Conservation (phyloP, 1,140 invertebrate species). For the Drosophila aff. region DNA sequence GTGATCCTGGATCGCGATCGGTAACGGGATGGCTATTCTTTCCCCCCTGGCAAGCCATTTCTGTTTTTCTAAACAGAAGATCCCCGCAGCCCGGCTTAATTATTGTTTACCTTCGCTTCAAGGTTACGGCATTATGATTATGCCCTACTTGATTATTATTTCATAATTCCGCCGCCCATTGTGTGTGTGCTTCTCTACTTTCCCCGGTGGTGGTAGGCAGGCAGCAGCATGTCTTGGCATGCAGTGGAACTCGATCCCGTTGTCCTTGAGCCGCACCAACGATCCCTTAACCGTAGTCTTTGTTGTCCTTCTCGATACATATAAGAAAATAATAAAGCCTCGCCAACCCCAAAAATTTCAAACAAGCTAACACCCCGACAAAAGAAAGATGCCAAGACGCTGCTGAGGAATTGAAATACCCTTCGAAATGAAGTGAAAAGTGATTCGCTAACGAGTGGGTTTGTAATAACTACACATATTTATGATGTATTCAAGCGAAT, state of each 20-base stretch:
- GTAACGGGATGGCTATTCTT: slow-evolving; percentile 11
- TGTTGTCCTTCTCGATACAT: slow-evolving; percentile 28
- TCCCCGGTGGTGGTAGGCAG: slow-evolving; percentile 24
- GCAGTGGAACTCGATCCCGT: slow-evolving; percentile 47
- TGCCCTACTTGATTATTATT: slow-evolving; percentile 76
- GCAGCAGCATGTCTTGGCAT: slow-evolving; percentile 58
- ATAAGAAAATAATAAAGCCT: slow-evolving; percentile 3
- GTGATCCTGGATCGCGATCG: slow-evolving; percentile 25
- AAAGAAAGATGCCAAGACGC: slow-evolving; percentile 22
- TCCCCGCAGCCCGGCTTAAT: slow-evolving; percentile 54
- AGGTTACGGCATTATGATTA: slow-evolving; percentile 76
- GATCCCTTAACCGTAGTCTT: slow-evolving; percentile 56
- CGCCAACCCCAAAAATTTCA: slow-evolving; percentile 67
- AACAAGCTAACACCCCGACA: slow-evolving; percentile 28
- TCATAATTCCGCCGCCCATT: slow-evolving; percentile 63
- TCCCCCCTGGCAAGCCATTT: slow-evolving; percentile 7
- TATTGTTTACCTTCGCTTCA: slow-evolving; percentile 77
- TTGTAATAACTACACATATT: slow-evolving; percentile 11
- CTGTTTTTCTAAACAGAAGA: slow-evolving; percentile 1
- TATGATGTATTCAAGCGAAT: slow-evolving; percentile 9
- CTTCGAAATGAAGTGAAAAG: slow-evolving; percentile 30
- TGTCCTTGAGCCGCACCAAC: slow-evolving; percentile 62
- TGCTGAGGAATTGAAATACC: slow-evolving; percentile 23
- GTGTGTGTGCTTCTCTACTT: slow-evolving; percentile 52
- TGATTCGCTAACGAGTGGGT: slow-evolving; percentile 35